Evolutionary conservation across 2,797 vertebrate species (phyloP), one percentile per base, ranked within the genome.

Genomic region (Podargus strigoides): DNA sequence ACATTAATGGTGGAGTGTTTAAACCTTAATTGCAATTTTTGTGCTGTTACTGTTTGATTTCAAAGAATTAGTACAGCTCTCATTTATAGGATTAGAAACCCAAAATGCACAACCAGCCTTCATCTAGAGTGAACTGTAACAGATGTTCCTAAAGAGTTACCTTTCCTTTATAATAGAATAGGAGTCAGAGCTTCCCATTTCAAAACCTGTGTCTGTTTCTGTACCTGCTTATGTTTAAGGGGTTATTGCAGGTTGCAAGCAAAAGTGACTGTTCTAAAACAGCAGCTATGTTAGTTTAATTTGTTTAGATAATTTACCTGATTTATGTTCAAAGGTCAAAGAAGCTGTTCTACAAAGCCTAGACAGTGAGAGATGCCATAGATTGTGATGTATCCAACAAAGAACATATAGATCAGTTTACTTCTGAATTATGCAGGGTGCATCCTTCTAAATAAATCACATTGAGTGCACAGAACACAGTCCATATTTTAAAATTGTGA

Each of bases 401-500:
- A 50, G 50, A 53, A 47, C 7, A 14, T 59, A 95, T 49, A 79
- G 59, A 87, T 95, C 69, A 90, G 67, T 89, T 94, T 86, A 66
- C 89, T 95, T 82, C 39, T 88, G 63, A 94, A 84, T 96, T 94
- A 60, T 50, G 53, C 58, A 89, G 68, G 37, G 50, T 60, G 41
- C 44, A 22, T 68, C 66, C 75, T 91, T 95, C 90, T 91, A 85
- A 83, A 95, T n/a, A 93, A 91, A 86, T 68, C 37, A 82, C 72
- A 76, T 70, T 55, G 93, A 91, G 93, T 90, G 67, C 90, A 88
- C 63, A 91, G 93, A 95, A 92, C 69, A 81, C 79, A 67, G 70
- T 79, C 75, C 20, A 20, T 74, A 60, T 96, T 94, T 97, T 94
- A 94, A 91, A 95, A 94, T 73, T 96, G 89, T 79, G 96, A 66